Base-by-base conservation (phyloP, 2,888 invertebrate species). In the Autographa pulchrina region DNA sequence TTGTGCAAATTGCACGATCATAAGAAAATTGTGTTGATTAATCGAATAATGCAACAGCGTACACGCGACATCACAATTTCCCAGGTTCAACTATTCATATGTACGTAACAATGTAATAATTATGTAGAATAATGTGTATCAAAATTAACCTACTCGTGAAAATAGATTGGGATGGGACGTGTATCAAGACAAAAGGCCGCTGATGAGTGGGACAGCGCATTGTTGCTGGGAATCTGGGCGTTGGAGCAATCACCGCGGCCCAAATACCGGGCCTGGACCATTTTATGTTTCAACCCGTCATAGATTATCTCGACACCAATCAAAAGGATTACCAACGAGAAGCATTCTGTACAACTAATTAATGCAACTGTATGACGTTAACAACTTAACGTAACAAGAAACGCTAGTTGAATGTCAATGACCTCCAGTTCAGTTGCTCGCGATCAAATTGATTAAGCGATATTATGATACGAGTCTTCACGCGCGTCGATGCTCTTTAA, bases 371-470 rank as follows among this genome's bases (percentile, higher is more conserved):
- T 79, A 68, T 61, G 78, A 71, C 60, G 68, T 74, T 79, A 77
- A 74, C 72, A 74, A 76, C 77, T 78, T 75, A 78, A 80, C 77
- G 82, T 78, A 81, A 80, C 77, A 76, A 82, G 80, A 75, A 79
- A 80, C 73, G 77, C 73, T 82, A 68, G 75, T 67, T 72, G 82
- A 68, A 84, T 86, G 91, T 87, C 89, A 89, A 88, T 88, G 94
- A 94, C 92, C 94, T 35, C 79, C 80, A 66, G 85, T 85, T 87
- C 86, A 89, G 89, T 89, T 87, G 88, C 88, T 86, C 87, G 89
- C 88, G 91, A 93, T 90, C 92, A 90, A 93, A 92, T 93, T 93
- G 93, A 94, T 94, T 92, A 91, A 91, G 87, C 86, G 90, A 90
- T 93, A 92, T 92, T 92, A 92, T 90, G 90, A 92, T 92, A 90